Evolutionary conservation across 64 coral and sea anemone genomes (phyloP).

Genomic region (Pachyseris speciosa): DNA sequence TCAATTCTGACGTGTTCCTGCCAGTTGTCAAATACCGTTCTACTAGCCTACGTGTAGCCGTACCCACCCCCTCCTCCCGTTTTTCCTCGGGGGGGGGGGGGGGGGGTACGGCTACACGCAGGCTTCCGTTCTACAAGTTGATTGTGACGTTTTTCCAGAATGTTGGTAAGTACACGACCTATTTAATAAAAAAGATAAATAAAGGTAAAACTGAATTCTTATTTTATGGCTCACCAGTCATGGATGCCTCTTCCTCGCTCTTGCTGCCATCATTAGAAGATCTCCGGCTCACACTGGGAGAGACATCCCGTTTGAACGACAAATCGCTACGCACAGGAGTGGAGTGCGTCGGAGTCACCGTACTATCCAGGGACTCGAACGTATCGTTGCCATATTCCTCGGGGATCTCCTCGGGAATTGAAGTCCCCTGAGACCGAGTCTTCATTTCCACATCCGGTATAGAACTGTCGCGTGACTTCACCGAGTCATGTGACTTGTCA

Average conservation of each 20-base stretch:
- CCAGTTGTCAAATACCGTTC: too few species aligned
- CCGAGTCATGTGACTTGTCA: constrained; percentile 47
- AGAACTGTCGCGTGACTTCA: constrained; percentile 76
- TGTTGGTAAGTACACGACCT: too few species aligned
- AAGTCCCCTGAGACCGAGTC: constrained; percentile 6
- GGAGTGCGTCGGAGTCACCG: constrained; percentile 71
- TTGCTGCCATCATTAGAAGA: constrained; percentile 78
- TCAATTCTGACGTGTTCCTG: too few species aligned
- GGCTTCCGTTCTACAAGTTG: too few species aligned
- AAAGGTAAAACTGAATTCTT: background rate
- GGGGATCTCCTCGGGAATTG: constrained; percentile 36
- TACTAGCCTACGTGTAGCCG: too few species aligned
- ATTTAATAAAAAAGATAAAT: background rate
- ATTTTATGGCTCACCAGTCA: constrained; percentile 71
- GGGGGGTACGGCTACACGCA: too few species aligned
- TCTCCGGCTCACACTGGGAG: constrained; percentile 52
- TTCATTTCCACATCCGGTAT: constrained; percentile 78
- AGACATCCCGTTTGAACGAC: constrained; percentile 17
- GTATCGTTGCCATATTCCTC: constrained; percentile 91
- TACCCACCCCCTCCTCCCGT: too few species aligned
- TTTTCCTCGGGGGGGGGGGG: too few species aligned
- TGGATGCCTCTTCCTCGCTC: constrained; percentile 88
- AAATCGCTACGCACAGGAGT: constrained; percentile 67
- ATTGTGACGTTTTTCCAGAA: background rate
- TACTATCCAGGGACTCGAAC: constrained; percentile 88